Evolutionary conservation across 2,888 invertebrate species (phyloP).

Genomic region (Tubulanus polymorphus): DNA sequence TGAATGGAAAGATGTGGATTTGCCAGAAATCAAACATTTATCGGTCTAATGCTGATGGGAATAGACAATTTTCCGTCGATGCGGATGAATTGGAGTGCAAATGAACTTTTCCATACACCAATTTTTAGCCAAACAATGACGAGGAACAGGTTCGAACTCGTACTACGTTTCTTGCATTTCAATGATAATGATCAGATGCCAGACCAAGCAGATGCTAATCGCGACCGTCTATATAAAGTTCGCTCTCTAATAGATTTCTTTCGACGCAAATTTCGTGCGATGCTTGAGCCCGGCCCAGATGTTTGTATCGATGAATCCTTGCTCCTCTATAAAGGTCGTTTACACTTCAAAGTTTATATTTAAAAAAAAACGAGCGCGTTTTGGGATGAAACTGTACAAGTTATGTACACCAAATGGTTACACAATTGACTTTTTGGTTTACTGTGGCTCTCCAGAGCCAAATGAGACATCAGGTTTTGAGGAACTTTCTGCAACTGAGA

Average conservation of each 20-base stretch:
- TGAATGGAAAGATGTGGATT: neutral
- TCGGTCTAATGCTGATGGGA: neutral
- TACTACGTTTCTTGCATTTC: neutral
- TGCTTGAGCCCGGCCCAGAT: neutral
- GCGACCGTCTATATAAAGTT: neutral
- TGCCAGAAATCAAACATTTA: neutral
- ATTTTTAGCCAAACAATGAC: neutral
- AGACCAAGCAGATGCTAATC: neutral
- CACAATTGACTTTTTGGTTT: neutral
- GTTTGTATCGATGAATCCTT: neutral
- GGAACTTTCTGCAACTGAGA: neutral
- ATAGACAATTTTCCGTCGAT: neutral
- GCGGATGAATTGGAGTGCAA: neutral
- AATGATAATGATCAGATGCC: neutral
- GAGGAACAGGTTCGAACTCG: neutral
- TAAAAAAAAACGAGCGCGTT: neutral
- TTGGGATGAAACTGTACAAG: neutral
- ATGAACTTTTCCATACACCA: neutral
- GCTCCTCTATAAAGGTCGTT: neutral
- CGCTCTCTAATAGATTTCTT: neutral
- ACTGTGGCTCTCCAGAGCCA: neutral
- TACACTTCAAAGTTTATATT: neutral
- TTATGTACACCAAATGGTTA: neutral
- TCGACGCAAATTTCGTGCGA: neutral
- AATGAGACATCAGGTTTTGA: neutral